Percentiles rank a stretch among this genome's conserved stretches.
phyloP scores from a whole-genome alignment of 2,113 vertebrate species.

The Geococcyx californianus region DNA sequence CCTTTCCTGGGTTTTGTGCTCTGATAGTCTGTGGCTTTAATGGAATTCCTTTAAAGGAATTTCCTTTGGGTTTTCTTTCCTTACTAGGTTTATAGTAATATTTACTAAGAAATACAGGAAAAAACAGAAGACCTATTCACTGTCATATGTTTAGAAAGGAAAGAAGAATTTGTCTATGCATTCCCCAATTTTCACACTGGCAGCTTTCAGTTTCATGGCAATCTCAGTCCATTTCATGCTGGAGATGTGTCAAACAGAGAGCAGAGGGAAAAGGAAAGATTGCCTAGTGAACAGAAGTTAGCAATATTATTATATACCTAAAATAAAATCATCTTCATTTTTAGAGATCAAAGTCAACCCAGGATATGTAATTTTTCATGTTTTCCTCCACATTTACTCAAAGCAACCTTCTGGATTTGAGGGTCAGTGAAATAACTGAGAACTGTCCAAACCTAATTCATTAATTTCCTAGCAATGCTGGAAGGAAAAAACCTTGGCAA shows the following conservation, averaged over 20 bases:
- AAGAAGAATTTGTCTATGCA: slow-evolving; percentile 15
- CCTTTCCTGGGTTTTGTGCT: not conserved
- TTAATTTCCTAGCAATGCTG: not conserved
- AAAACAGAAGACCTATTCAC: not conserved
- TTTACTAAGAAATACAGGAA: slow-evolving; percentile 20
- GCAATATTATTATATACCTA: not conserved
- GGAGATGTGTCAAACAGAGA: slow-evolving; percentile 21
- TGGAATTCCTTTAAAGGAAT: not conserved
- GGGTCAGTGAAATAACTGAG: not conserved
- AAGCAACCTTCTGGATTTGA: not conserved
- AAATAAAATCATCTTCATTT: slow-evolving; percentile 30
- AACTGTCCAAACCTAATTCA: not conserved
- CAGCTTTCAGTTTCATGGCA: slow-evolving; percentile 41
- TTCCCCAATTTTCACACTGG: slow-evolving; percentile 44
- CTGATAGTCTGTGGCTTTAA: not conserved
- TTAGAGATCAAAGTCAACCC: slow-evolving; percentile 43
- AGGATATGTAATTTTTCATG: not conserved
- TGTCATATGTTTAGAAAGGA: not conserved
- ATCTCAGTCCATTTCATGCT: slow-evolving; percentile 52
- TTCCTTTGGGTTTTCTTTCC: not conserved
- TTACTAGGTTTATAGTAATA: not conserved
- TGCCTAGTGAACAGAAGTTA: slow-evolving; percentile 6
- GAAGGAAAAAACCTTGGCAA: slow-evolving; percentile 20
- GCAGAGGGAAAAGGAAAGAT: not conserved
- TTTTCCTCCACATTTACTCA: slow-evolving; percentile 21